Evolutionary conservation across 1,140 invertebrate species (phyloP).

Genomic region (Gonioctena quinquepunctata): DNA sequence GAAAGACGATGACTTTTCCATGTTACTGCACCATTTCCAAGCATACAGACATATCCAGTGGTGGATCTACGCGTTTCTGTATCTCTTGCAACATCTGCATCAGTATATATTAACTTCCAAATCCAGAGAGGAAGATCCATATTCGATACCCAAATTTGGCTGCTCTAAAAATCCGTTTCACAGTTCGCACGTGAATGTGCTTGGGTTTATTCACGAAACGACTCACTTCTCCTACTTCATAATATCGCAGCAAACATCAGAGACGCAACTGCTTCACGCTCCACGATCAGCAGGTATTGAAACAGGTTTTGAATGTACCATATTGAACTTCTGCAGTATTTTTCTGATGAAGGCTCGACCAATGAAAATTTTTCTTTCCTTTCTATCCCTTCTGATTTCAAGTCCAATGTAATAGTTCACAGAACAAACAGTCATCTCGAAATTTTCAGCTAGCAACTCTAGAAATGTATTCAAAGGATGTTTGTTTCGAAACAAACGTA

Average conservation of each 20-base stretch:
- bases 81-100: not conserved
- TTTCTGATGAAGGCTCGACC: no score
- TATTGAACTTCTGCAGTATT: no score
- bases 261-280: no score
- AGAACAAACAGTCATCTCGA: no score
- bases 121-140: not conserved
- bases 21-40: no score
- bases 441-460: no score
- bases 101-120: not conserved
- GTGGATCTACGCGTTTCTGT: not conserved
- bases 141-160: not conserved
- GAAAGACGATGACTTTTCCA: not conserved
- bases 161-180: not conserved
- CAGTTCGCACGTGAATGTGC: not conserved
- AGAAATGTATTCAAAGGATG: not conserved
- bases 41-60: not conserved
- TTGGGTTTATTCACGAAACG: no score
- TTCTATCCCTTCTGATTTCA: not conserved
- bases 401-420: not conserved
- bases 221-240: no score
- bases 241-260: no score
- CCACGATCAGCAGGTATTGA: no score
- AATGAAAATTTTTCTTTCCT: not conserved
- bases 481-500: no score
- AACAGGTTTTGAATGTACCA: no score